Evolutionary conservation across 2,888 invertebrate species (phyloP), one percentile per base, ranked within the genome.

Genomic region (Himalopsyche anomala): DNA sequence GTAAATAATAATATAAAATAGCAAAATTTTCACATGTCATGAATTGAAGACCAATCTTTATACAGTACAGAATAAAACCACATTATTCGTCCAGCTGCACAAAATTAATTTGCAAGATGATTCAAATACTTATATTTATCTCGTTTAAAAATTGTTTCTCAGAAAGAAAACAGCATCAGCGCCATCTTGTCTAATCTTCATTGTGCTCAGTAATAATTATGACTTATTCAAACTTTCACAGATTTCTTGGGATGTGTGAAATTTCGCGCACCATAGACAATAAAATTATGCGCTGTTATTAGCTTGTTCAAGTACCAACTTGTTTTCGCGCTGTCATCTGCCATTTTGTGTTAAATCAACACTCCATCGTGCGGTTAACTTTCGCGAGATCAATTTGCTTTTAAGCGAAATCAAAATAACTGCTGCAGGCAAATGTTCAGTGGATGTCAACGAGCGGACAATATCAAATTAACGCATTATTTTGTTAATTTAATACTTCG

Each of bases 351-450:
- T 36, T 6, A n/a, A 80, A 42, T 36, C 45, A 19, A 51, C 36
- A 36, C 82, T 81, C 36, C 82, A 55, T 36, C 19, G 51, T 19
- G 82, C 51, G 36, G 82, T 19, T 36, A 81, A 36, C 82, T 81
- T 81, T 40, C 54, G 82, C 82, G 82, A 45, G 40, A 45, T 40
- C 80, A 80, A 81, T 81, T 81, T 81, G 51, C 82, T 40, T 81
- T 55, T 81, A 15, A 36, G 82, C 45, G 82, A 81, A 81, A 81
- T 81, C 51, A 55, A 81, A 40, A 40, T 51, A 36, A 55, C 51
- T 38, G 40, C 54, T 4, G 36, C 19, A 51, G 19, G 62, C 19
- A 62, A 62, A 62, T 11, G 2, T 2, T 8, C 62, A 62, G 62
- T n/a, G 62, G 28, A 19, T 9, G 19, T n/a, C 51, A 51, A 51